These are phyloP conservation scores for Xestia xanthographa DNA, from an alignment of 2,888 invertebrate species.

Conservation along the genomic window DNA sequence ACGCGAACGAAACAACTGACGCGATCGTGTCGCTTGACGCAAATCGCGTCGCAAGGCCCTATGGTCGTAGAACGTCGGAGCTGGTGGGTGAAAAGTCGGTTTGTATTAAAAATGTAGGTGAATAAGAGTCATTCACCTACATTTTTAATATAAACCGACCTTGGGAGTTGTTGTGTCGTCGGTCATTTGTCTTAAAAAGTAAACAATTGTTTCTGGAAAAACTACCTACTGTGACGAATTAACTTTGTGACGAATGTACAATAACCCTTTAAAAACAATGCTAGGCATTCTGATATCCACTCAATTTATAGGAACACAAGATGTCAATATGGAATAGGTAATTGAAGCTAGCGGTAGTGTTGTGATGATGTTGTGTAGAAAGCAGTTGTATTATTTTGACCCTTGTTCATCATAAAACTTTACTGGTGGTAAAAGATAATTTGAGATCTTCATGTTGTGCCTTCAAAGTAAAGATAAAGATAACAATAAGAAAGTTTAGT, in stretches of 20 bases:
- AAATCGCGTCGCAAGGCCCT: background rate
- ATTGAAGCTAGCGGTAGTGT: background rate
- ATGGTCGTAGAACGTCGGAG: conserved; percentile 5
- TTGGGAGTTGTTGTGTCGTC: background rate
- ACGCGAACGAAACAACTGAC: background rate
- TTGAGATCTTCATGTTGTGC: background rate
- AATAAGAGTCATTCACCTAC: too few relatives aligned
- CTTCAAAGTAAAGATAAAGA: background rate
- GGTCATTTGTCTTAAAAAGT: conserved; percentile 14
- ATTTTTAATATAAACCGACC: too few relatives aligned
- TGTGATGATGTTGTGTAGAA: background rate
- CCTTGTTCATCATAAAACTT: background rate
- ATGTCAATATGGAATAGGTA: background rate
- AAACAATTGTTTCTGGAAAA: background rate
- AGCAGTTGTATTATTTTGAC: conserved; percentile 5
- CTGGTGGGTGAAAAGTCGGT: conserved; percentile 1
- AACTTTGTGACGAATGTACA: too few relatives aligned
- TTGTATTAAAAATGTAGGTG: conserved; percentile 29
- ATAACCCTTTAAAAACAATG: background rate
- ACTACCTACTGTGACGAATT: too few relatives aligned
- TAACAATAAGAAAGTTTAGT: conserved; percentile 4
- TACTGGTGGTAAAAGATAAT: background rate
- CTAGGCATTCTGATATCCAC: background rate
- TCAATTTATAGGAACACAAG: background rate
- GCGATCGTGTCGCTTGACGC: background rate